Evolutionary conservation across 2,797 vertebrate species (phyloP).

Genomic region (Cygnus olor): DNA sequence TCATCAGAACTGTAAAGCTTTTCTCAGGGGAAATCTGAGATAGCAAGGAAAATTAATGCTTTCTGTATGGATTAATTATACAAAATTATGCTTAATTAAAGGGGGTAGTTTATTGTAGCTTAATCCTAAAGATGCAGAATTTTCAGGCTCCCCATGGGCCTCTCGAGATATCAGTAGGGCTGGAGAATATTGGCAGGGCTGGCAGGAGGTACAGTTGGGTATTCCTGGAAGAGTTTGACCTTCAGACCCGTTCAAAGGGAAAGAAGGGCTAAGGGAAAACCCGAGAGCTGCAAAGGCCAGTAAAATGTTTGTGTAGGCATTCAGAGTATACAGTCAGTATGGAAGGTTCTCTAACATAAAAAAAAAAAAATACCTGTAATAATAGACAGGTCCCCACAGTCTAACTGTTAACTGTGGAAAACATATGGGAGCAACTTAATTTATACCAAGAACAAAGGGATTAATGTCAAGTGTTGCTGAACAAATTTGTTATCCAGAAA

Average conservation of each 20-base stretch:
- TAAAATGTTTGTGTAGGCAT: background rate
- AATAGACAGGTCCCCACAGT: background rate
- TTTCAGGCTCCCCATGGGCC: background rate
- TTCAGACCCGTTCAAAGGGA: background rate
- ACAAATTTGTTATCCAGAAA: slow-evolving; percentile 31
- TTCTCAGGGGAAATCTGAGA: slow-evolving; percentile 8
- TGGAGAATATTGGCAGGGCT: background rate
- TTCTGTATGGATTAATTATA: slow-evolving; percentile 35
- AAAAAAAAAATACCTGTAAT: background rate
- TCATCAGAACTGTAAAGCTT: background rate
- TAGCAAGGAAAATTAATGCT: slow-evolving; percentile 16
- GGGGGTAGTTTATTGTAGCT: background rate
- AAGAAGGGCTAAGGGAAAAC: background rate
- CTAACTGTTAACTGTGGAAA: background rate
- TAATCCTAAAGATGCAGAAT: background rate
- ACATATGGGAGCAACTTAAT: background rate
- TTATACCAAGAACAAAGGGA: background rate
- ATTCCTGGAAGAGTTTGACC: background rate
- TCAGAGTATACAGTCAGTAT: background rate
- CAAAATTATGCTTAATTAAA: slow-evolving; percentile 50
- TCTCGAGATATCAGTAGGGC: background rate
- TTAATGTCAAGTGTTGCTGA: slow-evolving; percentile 29
- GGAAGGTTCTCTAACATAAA: background rate
- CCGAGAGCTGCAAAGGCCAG: background rate
- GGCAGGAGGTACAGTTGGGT: background rate